Base-by-base conservation (phyloP, 2,797 vertebrate genomes). In the Tenualosa thibaudeaui region DNA sequence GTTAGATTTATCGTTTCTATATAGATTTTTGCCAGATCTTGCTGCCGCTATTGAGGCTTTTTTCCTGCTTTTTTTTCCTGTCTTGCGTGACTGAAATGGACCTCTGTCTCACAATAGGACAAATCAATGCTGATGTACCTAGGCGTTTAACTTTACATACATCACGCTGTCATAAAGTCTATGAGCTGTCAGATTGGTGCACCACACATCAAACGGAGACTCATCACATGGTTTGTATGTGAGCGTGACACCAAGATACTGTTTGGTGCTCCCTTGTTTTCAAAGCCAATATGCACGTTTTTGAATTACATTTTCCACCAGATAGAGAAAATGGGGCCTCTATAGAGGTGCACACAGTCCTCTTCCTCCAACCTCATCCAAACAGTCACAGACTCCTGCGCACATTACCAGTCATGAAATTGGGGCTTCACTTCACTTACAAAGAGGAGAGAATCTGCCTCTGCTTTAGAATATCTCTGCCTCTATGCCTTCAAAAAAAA, bases 1-100 rank as follows among this genome's bases (percentile, higher is more conserved):
- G 17, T 43, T 40, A 82, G 65, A 81, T 86, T 49, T 88, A 86
- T 89, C 37, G 51, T 60, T 81, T 82, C 83, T n/a, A 40, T 51
- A 82, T 82, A 78, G 71, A 78, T 78, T 78, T 78, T 78, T 78
- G 71, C 40, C 71, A 19, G 71, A 22, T 78, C 71, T 6, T 46
- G 71, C 71, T 46, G 40, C 17, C 22, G 40, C 71, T 43, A 78
- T 43, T 78, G 17, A 78, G 19, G 19, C 13, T 22, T 78, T 46
- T 37, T 24, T 71, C 10, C 60, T 6, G 0, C 7, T 13, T 31
- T 19, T 78, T 78, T 46, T 31, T 78, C 40, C 19, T 46, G 40
- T 10, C 19, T 3, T 46, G 40, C 15, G 1, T 5, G 12, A 31
- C 65, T 71, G 13, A 71, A 37, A 78, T 78, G 71, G 37, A 22